Evolutionary conservation across 2,797 vertebrate species (phyloP).

Genomic region (Aythya fuligula): DNA sequence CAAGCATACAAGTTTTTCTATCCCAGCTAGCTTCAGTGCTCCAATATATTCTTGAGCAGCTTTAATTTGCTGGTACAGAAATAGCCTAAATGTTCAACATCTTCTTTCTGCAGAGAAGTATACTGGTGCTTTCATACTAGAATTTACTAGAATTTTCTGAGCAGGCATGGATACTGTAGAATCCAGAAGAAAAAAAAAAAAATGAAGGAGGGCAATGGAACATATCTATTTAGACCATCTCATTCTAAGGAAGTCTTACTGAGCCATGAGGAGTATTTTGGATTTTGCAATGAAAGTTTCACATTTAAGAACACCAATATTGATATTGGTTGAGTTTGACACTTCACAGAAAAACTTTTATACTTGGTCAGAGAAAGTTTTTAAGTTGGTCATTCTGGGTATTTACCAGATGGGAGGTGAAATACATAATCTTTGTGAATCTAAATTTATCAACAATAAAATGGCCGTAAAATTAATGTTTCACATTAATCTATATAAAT

Average conservation of each 20-base stretch:
- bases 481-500: neutral
- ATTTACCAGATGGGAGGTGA: neutral
- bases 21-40: neutral
- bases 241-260: neutral
- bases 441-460: neutral
- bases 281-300: neutral
- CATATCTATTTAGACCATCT: neutral
- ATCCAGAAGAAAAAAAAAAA: neutral
- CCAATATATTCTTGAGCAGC: neutral
- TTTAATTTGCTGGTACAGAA: conserved; percentile 4
- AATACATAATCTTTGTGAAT: neutral
- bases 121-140: neutral
- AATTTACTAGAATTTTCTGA: neutral
- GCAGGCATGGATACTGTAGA: neutral
- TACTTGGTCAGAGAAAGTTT: neutral
- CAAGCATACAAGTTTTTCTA: neutral
- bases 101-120: neutral
- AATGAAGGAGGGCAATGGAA: neutral
- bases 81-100: neutral
- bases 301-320: neutral
- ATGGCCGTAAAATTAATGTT: neutral
- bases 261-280: neutral
- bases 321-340: neutral
- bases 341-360: rapidly evolving
- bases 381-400: neutral